These are phyloP conservation scores for Solea senegalensis DNA, from an alignment of 2,113 vertebrate genomes.

Conservation along the genomic window DNA sequence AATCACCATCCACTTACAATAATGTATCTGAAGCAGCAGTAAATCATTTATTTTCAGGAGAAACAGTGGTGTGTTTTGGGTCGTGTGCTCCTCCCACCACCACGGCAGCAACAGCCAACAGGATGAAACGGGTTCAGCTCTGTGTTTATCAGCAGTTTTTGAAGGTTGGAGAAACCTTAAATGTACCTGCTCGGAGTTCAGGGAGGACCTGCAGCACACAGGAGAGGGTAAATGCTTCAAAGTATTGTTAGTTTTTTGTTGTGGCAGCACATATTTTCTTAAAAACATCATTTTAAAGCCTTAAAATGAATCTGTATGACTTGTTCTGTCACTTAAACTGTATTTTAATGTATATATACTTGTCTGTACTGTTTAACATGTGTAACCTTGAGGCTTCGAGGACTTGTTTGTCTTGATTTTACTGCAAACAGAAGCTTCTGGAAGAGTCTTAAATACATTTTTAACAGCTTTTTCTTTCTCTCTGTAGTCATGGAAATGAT, in stretches of 20 bases:
- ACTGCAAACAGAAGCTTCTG: constrained; percentile 10
- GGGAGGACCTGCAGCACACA: constrained; percentile 14
- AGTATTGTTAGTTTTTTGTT: not conserved
- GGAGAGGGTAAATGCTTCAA: not conserved
- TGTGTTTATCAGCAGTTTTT: constrained; percentile 13
- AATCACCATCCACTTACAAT: too few species aligned
- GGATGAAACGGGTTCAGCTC: constrained; percentile 13
- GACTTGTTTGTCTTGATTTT: not conserved
- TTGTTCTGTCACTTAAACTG: not conserved
- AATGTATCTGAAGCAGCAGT: not conserved
- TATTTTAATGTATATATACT: not conserved
- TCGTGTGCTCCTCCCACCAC: constrained; percentile 31
- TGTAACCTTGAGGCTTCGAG: not conserved
- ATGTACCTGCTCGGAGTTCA: not conserved
- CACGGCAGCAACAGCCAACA: not conserved
- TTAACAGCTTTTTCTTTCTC: not conserved
- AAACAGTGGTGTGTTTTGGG: not conserved
- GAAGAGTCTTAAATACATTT: not conserved
- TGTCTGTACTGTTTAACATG: not conserved
- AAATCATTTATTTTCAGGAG: not conserved
- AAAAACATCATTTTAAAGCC: not conserved
- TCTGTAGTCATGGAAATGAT: not conserved
- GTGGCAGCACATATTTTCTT: not conserved
- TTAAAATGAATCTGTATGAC: not conserved
- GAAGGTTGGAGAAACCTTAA: not conserved